Percentiles rank a stretch among this genome's conserved stretches.
Evolutionary conservation across 2,888 invertebrate genomes (phyloP).

Genomic region (Lasioglossum villosulum): DNA sequence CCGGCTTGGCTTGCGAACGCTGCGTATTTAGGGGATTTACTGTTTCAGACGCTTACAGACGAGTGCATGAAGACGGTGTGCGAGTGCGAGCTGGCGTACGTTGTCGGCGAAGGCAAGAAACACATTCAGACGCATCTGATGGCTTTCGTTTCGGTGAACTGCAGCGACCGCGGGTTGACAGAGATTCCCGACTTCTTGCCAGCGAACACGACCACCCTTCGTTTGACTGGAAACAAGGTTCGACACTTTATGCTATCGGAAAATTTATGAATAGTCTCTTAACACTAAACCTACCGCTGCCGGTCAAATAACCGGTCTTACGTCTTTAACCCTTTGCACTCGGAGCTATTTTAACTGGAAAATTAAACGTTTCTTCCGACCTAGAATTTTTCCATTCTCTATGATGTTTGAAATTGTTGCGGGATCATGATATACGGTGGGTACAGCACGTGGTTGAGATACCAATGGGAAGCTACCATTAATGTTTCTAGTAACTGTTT

Average conservation of each 20-base stretch:
- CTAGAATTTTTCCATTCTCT: too few species aligned
- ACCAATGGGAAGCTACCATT: too few species aligned
- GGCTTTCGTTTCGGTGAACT: constrained; percentile 90
- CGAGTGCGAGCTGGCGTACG: constrained; percentile 88
- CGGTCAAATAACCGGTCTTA: too few species aligned
- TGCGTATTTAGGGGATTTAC: background rate
- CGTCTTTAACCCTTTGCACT: too few species aligned
- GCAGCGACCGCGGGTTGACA: constrained; percentile 86
- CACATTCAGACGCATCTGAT: constrained; percentile 83
- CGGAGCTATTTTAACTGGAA: too few species aligned
- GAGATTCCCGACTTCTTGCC: constrained; percentile 88
- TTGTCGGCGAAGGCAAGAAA: constrained; percentile 85
- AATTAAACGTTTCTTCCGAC: too few species aligned
- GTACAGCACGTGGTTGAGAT: too few species aligned
- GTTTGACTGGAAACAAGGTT: constrained; percentile 89
- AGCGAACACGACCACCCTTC: constrained; percentile 88
- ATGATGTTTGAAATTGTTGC: too few species aligned
- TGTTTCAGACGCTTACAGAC: constrained; percentile 85
- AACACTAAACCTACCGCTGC: too few species aligned
- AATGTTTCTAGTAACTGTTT: too few species aligned
- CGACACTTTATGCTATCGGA: background rate
- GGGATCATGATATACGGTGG: too few species aligned
- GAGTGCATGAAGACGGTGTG: constrained; percentile 88
- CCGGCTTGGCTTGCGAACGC: background rate
- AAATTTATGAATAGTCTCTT: background rate